These are phyloP conservation scores for Drosophila kikkawai DNA, from an alignment of 1,140 invertebrate genomes.

Conservation along the genomic window DNA sequence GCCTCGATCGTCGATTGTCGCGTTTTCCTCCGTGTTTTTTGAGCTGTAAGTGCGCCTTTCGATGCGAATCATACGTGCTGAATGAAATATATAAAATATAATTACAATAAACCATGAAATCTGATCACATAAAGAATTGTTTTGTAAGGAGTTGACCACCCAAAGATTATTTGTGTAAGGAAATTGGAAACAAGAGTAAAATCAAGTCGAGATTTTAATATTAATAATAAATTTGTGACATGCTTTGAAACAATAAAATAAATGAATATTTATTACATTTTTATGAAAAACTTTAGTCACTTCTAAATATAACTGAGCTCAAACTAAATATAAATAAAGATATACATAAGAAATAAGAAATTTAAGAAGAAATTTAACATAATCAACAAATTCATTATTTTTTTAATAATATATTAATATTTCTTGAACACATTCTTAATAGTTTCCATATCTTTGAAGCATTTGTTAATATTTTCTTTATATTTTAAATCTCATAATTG, in stretches of 20 bases:
- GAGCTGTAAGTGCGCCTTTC: conserved; percentile 18
- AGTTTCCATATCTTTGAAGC: too few relatives aligned
- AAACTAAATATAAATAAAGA: too few relatives aligned
- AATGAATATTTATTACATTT: too few relatives aligned
- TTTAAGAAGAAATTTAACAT: too few relatives aligned
- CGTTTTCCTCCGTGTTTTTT: conserved; percentile 22
- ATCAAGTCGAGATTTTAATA: not conserved
- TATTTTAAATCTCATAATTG: not conserved
- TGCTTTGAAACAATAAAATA: too few relatives aligned
- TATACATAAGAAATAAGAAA: too few relatives aligned
- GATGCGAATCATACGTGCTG: conserved; percentile 34
- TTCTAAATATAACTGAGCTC: too few relatives aligned
- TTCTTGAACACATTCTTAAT: too few relatives aligned
- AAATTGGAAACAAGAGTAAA: not conserved
- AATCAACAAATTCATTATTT: too few relatives aligned
- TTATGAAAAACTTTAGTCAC: too few relatives aligned
- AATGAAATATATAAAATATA: conserved; percentile 8
- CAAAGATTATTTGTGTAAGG: not conserved
- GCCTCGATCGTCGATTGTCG: conserved; percentile 20
- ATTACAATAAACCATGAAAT: not conserved
- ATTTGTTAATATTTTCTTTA: not conserved
- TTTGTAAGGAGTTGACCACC: not conserved
- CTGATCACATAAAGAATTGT: not conserved
- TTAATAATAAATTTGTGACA: too few relatives aligned
- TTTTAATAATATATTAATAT: too few relatives aligned